Percentiles rank a stretch among this genome's conserved stretches.
phyloP scores from a whole-genome alignment of 2,888 invertebrate species.

The Eupithecia pulchellata region DNA sequence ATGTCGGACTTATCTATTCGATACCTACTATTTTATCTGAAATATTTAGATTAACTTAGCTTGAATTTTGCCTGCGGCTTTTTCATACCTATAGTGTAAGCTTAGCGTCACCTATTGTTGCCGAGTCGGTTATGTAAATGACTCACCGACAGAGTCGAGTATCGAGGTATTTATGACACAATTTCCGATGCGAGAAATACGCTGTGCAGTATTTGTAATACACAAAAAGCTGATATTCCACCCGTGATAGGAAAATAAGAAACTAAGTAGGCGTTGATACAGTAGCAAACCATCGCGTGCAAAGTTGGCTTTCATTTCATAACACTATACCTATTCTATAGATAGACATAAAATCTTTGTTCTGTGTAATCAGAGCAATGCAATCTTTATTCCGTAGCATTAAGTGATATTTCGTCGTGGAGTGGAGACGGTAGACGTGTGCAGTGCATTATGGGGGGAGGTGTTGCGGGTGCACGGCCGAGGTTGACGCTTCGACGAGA shows the following conservation, averaged over 20 bases:
- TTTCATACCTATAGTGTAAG: constrained; percentile 40
- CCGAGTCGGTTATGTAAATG: constrained; percentile 55
- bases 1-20: constrained; percentile 13
- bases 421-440: constrained; percentile 40
- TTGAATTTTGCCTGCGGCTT: constrained; percentile 2
- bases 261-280: constrained; percentile 1
- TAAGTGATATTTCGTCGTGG: constrained; percentile 50
- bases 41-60: constrained; percentile 7
- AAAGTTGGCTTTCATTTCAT: constrained; percentile 45
- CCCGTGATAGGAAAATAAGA: neutral
- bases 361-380: constrained; percentile 48
- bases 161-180: constrained; percentile 61
- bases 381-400: constrained; percentile 58
- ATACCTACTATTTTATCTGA: constrained; percentile 8
- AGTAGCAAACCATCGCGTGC: constrained; percentile 35
- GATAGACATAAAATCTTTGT: constrained; percentile 3
- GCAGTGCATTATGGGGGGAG: constrained; percentile 51
- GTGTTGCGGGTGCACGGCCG: constrained; percentile 56
- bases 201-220: constrained; percentile 9
- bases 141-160: constrained; percentile 44
- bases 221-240: neutral
- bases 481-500: constrained; percentile 80
- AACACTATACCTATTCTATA: constrained; percentile 20
- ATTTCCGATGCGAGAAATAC: constrained; percentile 47
- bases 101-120: constrained; percentile 37